Percentiles rank a stretch among this genome's conserved stretches.
Conservation (phyloP, 2,888 invertebrate species). For the Globia sparganii region DNA sequence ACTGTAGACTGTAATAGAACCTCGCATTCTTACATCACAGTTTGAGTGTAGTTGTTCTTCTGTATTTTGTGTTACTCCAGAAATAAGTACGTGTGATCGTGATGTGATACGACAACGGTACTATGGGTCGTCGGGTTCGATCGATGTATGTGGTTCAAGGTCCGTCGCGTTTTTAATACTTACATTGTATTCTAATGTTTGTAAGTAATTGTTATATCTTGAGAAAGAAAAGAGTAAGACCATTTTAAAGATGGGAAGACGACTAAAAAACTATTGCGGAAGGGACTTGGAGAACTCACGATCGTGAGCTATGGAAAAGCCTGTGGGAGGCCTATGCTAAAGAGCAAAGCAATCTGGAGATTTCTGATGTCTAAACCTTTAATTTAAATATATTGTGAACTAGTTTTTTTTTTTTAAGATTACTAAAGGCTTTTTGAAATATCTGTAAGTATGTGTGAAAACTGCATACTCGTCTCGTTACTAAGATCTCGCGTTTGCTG, state of each 20-base stretch:
- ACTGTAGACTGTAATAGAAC: neutral
- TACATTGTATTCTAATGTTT: constrained; percentile 20
- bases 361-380: too few species aligned
- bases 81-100: constrained; percentile 32
- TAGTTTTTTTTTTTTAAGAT: too few species aligned
- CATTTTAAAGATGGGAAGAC: neutral
- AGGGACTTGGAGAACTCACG: too few species aligned
- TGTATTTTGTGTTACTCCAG: constrained; percentile 7
- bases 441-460: neutral
- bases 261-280: too few species aligned
- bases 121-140: constrained; percentile 40
- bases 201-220: neutral
- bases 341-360: too few species aligned
- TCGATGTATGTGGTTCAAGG: constrained; percentile 64
- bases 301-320: too few species aligned
- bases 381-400: too few species aligned
- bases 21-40: neutral
- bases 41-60: constrained; percentile 25
- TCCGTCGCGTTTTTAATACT: constrained; percentile 33
- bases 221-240: neutral
- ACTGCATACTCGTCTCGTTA: neutral
- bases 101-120: constrained; percentile 26
- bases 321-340: too few species aligned
- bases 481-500: neutral
- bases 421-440: too few species aligned